Base-by-base conservation (phyloP, 2,888 invertebrate genomes). In the Ptychoptera albimana region DNA sequence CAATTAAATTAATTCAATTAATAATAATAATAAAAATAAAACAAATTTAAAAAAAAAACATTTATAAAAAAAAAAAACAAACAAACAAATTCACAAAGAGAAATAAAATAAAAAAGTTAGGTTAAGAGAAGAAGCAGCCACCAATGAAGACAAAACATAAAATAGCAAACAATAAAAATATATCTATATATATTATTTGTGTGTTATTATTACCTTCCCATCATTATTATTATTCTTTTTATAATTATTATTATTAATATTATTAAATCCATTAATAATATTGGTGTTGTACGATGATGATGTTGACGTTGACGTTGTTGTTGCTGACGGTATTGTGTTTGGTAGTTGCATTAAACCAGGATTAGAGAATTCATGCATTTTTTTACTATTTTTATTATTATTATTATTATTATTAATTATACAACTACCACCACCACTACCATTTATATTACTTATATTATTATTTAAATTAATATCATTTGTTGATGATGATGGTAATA, bases 1-100 rank as follows among this genome's bases (percentile, higher is more conserved):
- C 31, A 16, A 29, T 31, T 42, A 29, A 37, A 38, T 47, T 34
- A 39, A 23, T 43, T 46, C n/a, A 35, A 23, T 15, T 12, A 36
- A 23, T 12, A 32, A 37, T 13, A 34, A 37, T 32, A 30, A 43
- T 30, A 41, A 46, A 42, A 48, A 35, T 15, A 8, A 43, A 14
- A 16, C 36, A 40, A 23, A 15, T 15, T 36, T 43, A 14, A 37
- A 36, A 36, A 39, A 13, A 14, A 38, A 34, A 37, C 7, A 15
- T 12, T 8, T 31, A 13, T 9, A 40, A 40, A 32, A 11, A 39
- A 14, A 13, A 38, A 38, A 38, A 38, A 37, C 32, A 32, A 32
- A 32, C 11, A 32, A 32, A 32, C 32, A 32, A 7, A 30, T 9
- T 8, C 30, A 30, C 30, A 30, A 30, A 30, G 6, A 7, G 9